Conservation (phyloP, 2,888 invertebrate genomes). For the Phyllotreta cruciferae region DNA sequence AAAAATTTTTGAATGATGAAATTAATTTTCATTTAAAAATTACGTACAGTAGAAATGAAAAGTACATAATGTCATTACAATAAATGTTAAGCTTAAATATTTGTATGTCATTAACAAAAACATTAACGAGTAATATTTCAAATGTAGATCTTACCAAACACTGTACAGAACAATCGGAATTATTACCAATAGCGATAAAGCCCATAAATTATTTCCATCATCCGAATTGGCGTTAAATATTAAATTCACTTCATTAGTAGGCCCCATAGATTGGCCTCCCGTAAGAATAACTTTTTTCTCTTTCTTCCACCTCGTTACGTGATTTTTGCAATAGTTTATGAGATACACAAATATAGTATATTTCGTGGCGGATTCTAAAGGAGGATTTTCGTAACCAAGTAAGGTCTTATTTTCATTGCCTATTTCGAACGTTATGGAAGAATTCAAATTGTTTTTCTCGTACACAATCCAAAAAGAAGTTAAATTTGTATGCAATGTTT, state of each 20-base stretch:
- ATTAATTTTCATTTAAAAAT: slow-evolving; percentile 3
- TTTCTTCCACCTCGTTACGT: slow-evolving; percentile 1
- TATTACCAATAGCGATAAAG: background rate
- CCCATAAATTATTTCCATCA: slow-evolving; percentile 21
- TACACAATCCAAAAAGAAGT: slow-evolving; percentile 3
- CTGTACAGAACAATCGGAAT: background rate
- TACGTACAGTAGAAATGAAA: no score
- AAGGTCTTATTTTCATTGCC: slow-evolving; percentile 14
- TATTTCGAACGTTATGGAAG: slow-evolving; percentile 5
- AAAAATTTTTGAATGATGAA: no score
- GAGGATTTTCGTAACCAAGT: slow-evolving; percentile 30
- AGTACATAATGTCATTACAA: no score
- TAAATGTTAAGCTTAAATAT: background rate
- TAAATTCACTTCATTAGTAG: no score
- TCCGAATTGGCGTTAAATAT: background rate
- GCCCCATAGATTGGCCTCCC: background rate
- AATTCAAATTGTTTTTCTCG: slow-evolving; percentile 6
- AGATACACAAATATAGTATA: slow-evolving; percentile 34
- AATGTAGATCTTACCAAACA: slow-evolving; percentile 17
- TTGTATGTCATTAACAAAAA: no score
- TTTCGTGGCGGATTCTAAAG: slow-evolving; percentile 33
- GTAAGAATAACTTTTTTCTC: slow-evolving; percentile 12
- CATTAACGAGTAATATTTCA: no score
- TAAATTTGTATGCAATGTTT: background rate
- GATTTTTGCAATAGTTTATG: slow-evolving; percentile 31